These are phyloP conservation scores for Hypomecis atomaria DNA, from an alignment of 2,888 invertebrate genomes.

Conservation along the genomic window DNA sequence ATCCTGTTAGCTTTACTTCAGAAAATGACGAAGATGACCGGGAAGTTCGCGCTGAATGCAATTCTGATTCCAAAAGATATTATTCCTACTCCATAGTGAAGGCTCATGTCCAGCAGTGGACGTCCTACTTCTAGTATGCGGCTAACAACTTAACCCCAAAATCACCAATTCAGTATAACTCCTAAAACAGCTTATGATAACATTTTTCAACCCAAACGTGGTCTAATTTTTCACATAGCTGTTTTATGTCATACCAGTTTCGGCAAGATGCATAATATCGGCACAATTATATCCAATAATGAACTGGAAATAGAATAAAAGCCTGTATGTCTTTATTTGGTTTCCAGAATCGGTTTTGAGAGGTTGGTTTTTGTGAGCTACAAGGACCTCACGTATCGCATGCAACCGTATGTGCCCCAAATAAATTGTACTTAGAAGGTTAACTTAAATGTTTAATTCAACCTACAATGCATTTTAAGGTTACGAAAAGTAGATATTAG, in stretches of 20 bases:
- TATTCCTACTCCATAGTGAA: no score
- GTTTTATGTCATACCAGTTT: not conserved
- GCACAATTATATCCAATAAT: conserved; percentile 3
- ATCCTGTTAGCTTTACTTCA: no score
- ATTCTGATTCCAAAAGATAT: no score
- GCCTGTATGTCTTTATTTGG: conserved; percentile 14
- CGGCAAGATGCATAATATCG: not conserved
- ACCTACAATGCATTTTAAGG: not conserved
- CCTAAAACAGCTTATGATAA: not conserved
- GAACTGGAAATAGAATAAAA: not conserved
- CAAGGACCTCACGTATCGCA: conserved; percentile 19
- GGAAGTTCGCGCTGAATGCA: no score
- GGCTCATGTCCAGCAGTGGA: no score
- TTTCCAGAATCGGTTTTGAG: not conserved
- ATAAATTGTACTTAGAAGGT: conserved; percentile 19
- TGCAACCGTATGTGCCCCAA: conserved; percentile 20
- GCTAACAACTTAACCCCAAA: no score
- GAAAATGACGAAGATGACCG: no score
- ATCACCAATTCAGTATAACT: no score
- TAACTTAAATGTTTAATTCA: conserved; percentile 14
- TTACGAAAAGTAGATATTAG: no score
- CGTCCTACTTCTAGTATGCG: no score
- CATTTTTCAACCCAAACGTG: not conserved
- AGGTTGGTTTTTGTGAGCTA: not conserved
- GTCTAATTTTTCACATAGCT: not conserved